These are phyloP conservation scores for Dasypogon diadema DNA, from an alignment of 2,888 invertebrate species.

Conservation along the genomic window DNA sequence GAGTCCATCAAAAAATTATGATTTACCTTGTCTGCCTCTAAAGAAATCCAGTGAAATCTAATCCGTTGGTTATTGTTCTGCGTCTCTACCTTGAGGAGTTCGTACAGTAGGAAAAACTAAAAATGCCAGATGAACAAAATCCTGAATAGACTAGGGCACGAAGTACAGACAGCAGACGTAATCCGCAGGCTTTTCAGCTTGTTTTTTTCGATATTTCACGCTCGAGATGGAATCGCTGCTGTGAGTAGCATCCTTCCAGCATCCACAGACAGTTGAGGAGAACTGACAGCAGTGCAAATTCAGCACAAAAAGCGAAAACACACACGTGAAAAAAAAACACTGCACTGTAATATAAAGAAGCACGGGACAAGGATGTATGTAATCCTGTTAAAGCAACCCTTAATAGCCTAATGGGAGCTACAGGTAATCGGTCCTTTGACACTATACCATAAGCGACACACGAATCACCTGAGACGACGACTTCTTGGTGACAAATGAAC, in stretches of 20 bases:
- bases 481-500: conserved; percentile 16
- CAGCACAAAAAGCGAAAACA: not conserved
- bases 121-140: conserved; percentile 44
- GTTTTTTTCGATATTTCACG: conserved; percentile 15
- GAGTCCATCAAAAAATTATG: conserved; percentile 43
- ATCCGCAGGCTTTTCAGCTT: conserved; percentile 22
- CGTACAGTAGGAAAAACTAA: conserved; percentile 17
- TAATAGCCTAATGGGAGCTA: conserved; percentile 30
- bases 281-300: conserved; percentile 7
- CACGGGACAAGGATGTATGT: conserved; percentile 36
- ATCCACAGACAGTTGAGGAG: conserved; percentile 19
- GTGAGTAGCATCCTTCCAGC: not conserved
- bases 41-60: conserved; percentile 35
- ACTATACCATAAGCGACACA: conserved; percentile 20
- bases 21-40: conserved; percentile 44
- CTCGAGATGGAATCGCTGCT: conserved; percentile 34
- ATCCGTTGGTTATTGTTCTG: conserved; percentile 39
- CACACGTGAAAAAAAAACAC: not conserved
- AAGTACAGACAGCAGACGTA: conserved; percentile 29
- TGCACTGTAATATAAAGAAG: conserved; percentile 25
- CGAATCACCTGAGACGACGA: conserved; percentile 49
- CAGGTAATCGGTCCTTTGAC: conserved; percentile 46
- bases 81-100: not conserved
- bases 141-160: conserved; percentile 19
- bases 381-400: conserved; percentile 39